phyloP scores from a whole-genome alignment of 2,113 vertebrate species.

The Otus sunia region DNA sequence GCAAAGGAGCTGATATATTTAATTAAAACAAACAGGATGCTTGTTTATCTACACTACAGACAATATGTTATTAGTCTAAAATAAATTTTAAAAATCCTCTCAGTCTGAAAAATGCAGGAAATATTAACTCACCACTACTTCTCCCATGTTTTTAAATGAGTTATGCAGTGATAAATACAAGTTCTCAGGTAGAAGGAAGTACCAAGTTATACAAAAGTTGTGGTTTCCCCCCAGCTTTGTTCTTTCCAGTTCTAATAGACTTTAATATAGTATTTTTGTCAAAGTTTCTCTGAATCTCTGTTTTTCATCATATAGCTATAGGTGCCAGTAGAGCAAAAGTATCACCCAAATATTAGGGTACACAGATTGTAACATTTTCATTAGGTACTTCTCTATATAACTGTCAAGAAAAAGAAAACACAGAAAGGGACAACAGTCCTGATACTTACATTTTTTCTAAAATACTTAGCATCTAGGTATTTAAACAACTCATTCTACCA shows the following conservation, averaged over 20 bases:
- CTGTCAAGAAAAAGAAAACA: background rate
- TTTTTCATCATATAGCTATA: background rate
- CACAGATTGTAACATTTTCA: background rate
- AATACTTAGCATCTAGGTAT: background rate
- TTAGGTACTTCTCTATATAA: background rate
- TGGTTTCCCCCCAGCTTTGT: background rate
- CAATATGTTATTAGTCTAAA: constrained; percentile 38
- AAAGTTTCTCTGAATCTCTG: background rate
- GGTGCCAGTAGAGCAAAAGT: background rate
- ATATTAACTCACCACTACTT: constrained; percentile 15
- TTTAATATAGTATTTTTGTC: background rate
- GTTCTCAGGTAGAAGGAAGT: background rate
- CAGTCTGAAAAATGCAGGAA: constrained; percentile 20
- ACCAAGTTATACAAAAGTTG: background rate
- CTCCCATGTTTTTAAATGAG: background rate
- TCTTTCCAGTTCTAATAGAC: background rate
- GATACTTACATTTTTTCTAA: background rate
- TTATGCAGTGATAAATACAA: background rate
- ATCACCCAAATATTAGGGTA: background rate
- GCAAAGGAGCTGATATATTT: constrained; percentile 54
- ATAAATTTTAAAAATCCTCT: background rate
- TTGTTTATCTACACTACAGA: constrained; percentile 33
- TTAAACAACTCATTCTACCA: background rate
- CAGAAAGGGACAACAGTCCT: background rate
- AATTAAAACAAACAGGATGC: constrained; percentile 37